A percentile compares a stretch with the other conserved stretches of the same genome.
phyloP scores from a whole-genome alignment of 2,888 invertebrate species.

The Cylloceria caligata region DNA sequence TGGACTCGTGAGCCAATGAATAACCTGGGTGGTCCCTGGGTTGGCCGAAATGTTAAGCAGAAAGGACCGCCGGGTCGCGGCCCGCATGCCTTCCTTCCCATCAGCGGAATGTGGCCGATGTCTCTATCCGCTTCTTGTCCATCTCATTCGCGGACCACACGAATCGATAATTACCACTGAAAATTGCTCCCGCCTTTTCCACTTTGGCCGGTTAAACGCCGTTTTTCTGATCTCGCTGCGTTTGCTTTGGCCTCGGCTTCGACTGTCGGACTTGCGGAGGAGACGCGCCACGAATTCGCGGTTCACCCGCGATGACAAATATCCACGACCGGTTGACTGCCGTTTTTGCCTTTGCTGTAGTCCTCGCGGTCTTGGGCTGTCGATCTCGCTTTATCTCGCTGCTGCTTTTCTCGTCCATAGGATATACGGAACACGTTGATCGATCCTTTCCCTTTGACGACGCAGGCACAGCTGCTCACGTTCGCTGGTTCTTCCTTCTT shows the following conservation, averaged over 20 bases:
- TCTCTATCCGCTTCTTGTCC: conserved; percentile 84
- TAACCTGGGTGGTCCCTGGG: conserved; percentile 80
- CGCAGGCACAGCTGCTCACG: conserved; percentile 33
- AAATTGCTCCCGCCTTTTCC: conserved; percentile 83
- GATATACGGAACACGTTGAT: conserved; percentile 8
- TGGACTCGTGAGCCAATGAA: conserved; percentile 56
- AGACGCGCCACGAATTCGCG: conserved; percentile 56
- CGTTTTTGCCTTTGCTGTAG: conserved; percentile 39
- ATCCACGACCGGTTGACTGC: conserved; percentile 56
- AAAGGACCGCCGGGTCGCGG: conserved; percentile 71
- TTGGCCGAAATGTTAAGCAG: conserved; percentile 79
- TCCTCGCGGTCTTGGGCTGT: conserved; percentile 2
- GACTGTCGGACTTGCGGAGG: conserved; percentile 21
- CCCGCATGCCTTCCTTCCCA: conserved; percentile 78
- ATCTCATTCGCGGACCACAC: conserved; percentile 81
- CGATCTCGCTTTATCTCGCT: conserved; percentile 14
- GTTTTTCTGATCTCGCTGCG: conserved; percentile 75
- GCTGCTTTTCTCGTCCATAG: neutral
- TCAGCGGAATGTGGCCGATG: conserved; percentile 83
- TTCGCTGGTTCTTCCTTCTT: conserved; percentile 34
- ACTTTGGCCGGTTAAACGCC: conserved; percentile 78
- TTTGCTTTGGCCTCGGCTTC: conserved; percentile 7
- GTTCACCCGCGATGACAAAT: conserved; percentile 52
- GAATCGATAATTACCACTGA: conserved; percentile 84
- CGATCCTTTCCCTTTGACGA: conserved; percentile 31